Base-by-base conservation (phyloP, 2,797 vertebrate species). In the Miichthys miiuy region DNA sequence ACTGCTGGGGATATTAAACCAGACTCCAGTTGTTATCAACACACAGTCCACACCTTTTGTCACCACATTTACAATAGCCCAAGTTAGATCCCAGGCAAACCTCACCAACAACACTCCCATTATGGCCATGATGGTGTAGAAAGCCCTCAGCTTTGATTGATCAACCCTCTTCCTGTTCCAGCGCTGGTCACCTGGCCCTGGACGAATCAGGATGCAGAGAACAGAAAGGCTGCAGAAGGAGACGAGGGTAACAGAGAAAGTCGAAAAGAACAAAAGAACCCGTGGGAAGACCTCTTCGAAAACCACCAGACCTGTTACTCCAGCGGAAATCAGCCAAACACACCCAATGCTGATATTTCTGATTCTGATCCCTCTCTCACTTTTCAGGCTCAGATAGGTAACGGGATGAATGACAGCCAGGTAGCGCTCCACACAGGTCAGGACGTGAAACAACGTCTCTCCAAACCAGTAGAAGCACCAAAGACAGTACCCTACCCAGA, bases 391-490 rank as follows among this genome's bases (percentile, higher is more conserved):
- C 0, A 71, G 9, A 38, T 87, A 87, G 13, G 38, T 75, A 51
- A 86, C 12, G 38, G 83, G 81, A 34, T 77, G 71, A 42, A 79
- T 56, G 0, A 68, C 83, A 42, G 83, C 80, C 65, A 88, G 23
- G 75, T 86, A 86, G 34, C 21, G 77, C 18, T 82, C 79, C 48
- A 75, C 9, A 51, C 81, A 83, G 55, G 73, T 80, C 14, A 80
- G 21, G 3, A 70, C 1, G 41, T 81, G 67, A 9, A 80, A 77
- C 9, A 13, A 42, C 0, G 2, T 12, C 56, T 61, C 34, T 57
- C 75, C 75, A 18, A 0, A 65, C 50, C 57, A 80, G 1, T 17
- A 23, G 1, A 87, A 13, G 5, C 0, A 1, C 6, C 2, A 44
- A 12, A 74, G 0, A 5, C 0, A 1, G 0, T 0, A 11, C 23